Base-by-base conservation (phyloP, 2,888 invertebrate genomes). In the Apodemia duryi region DNA sequence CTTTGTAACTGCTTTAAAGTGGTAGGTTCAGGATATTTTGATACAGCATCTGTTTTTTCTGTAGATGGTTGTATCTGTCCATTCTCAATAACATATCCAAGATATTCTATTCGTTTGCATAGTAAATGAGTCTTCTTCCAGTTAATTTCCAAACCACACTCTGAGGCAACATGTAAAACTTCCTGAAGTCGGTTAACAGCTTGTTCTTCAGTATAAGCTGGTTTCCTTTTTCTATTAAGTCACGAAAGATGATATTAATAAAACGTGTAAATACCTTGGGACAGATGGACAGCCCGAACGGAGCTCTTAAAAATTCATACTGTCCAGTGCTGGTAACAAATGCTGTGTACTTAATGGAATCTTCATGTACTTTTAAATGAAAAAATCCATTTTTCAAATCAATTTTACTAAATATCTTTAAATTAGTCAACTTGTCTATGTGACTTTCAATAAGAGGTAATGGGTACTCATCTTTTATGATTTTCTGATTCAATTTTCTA, bases 251-350 rank as follows among this genome's bases (percentile, higher is more conserved):
- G 9, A 67, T 68, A 35, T 68, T 77, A 0, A 84, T 72, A 64
- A 67, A 79, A 13, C 81, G 61, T 41, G 72, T 77, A 62, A 86
- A 85, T 10, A 74, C 75, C 5, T 79, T 74, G 2, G 84, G 84
- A 32, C 76, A 73, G 43, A 78, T 81, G 7, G 77, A 80, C 60
- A 66, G 62, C 51, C 70, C 49, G 6, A 49, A 49, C 13, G 49
- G 49, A 6, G 77, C 75, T 66, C 68, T 74, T 29, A 76, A 64
- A 68, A 85, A 83, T 70, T 86, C 82, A 72, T 72, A 84, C 61
- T 85, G 84, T n/a, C 82, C 81, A 62, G 13, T 69, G 3, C 68
- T 77, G 2, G 78, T 79, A 3, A 83, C 79, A 72, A 84, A 85
- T 0, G 83, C 66, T 2, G 82, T 82, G 65, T 80, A 83, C 68